Conservation (phyloP, 2,888 invertebrate genomes). For the Stegana nigrithorax region DNA sequence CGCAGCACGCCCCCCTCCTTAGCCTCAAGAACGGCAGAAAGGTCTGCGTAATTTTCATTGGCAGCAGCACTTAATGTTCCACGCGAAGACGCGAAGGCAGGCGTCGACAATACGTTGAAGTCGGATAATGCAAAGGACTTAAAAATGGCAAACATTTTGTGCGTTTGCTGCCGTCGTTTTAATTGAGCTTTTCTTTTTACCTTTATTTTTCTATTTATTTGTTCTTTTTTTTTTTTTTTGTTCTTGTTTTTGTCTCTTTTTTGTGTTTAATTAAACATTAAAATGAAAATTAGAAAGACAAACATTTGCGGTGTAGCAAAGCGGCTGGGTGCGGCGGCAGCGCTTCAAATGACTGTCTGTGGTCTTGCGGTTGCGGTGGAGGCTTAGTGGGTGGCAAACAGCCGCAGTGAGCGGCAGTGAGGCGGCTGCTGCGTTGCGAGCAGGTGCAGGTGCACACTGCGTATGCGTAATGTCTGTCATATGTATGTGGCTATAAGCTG, state of each 20-base stretch:
- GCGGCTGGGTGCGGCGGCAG: no score
- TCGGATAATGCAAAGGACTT: slow-evolving; percentile 5
- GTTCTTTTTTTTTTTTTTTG: background rate
- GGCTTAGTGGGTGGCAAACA: no score
- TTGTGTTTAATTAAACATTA: slow-evolving; percentile 18
- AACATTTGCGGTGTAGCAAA: slow-evolving; percentile 7
- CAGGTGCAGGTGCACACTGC: background rate
- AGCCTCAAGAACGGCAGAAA: no score
- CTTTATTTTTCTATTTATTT: background rate
- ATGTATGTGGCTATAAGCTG: background rate
- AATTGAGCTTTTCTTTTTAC: background rate
- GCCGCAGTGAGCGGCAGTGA: no score
- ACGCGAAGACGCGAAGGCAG: no score
- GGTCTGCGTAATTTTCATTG: no score
- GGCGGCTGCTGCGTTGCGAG: no score
- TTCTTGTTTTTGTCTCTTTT: background rate
- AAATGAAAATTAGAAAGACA: slow-evolving; percentile 16
- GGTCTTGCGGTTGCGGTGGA: background rate
- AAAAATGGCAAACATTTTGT: background rate
- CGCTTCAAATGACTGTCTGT: no score
- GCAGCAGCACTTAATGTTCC: no score
- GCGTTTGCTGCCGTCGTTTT: background rate
- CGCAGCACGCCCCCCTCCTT: no score
- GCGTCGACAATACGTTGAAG: no score
- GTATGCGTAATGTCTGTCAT: background rate